phyloP scores from a whole-genome alignment of 2,888 invertebrate genomes.

The Tenthredo amoena region DNA sequence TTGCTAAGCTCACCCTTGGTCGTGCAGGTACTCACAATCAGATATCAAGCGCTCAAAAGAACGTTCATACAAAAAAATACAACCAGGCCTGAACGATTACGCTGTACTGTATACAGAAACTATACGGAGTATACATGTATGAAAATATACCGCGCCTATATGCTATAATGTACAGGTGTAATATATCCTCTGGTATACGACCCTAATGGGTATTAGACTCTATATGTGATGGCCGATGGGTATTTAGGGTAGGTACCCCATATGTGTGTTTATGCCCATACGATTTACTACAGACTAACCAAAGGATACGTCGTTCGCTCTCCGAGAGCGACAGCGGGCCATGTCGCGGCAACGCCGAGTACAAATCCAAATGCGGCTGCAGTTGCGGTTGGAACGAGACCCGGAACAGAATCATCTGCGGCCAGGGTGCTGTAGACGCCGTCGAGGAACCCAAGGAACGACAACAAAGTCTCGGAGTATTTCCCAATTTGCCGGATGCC shows the following conservation, averaged over 20 bases:
- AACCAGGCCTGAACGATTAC: too few relatives aligned
- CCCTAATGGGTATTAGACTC: neutral
- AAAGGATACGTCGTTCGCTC: constrained; percentile 63
- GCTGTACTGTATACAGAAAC: too few relatives aligned
- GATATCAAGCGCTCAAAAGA: too few relatives aligned
- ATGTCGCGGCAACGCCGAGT: constrained; percentile 57
- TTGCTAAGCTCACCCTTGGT: too few relatives aligned
- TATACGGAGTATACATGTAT: too few relatives aligned
- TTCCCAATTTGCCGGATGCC: constrained; percentile 70
- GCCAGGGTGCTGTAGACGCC: constrained; percentile 49
- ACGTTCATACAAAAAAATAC: too few relatives aligned
- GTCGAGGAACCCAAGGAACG: constrained; percentile 56
- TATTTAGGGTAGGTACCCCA: neutral
- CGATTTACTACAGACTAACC: constrained; percentile 55
- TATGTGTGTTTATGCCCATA: neutral
- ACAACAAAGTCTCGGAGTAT: constrained; percentile 61
- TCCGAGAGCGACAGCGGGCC: constrained; percentile 64
- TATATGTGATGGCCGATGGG: too few relatives aligned
- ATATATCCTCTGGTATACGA: too few relatives aligned
- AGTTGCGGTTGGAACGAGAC: constrained; percentile 33
- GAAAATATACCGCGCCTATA: too few relatives aligned
- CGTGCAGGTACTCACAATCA: too few relatives aligned
- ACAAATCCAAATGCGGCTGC: constrained; percentile 53
- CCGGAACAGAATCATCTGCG: neutral
- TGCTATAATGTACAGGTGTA: too few relatives aligned